A percentile compares a stretch with the other conserved stretches of the same genome.
phyloP scores from a whole-genome alignment of 1,140 invertebrate species.

The Penaeus japonicus region DNA sequence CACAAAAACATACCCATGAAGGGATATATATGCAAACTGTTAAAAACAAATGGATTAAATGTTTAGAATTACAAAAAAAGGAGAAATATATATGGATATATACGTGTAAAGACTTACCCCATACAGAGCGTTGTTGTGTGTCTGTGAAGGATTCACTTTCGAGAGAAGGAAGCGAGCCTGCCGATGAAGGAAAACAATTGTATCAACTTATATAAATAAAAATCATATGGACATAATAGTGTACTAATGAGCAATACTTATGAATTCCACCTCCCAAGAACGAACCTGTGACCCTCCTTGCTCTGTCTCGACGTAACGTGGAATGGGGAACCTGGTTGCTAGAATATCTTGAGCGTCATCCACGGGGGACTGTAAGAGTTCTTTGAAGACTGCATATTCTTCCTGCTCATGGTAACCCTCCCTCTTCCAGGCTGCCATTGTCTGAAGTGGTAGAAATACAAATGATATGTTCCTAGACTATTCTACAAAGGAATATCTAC shows the following conservation, averaged over 20 bases:
- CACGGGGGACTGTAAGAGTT: slow-evolving; percentile 93
- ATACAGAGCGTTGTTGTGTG: slow-evolving; percentile 97
- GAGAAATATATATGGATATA: neutral
- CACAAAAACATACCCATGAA: no score
- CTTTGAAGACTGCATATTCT: slow-evolving; percentile 97
- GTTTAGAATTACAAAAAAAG: slow-evolving; percentile 28
- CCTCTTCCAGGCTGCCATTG: slow-evolving; percentile 95
- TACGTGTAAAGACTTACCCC: slow-evolving; percentile 75
- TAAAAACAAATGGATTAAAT: slow-evolving; percentile 6
- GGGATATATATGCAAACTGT: neutral
- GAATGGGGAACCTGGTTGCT: slow-evolving; percentile 95
- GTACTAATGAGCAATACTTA: neutral
- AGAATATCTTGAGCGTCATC: slow-evolving; percentile 98
- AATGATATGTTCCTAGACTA: neutral
- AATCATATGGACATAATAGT: neutral
- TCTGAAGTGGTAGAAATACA: slow-evolving; percentile 70
- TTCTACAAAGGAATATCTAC: neutral
- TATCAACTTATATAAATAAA: neutral
- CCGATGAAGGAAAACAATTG: slow-evolving; percentile 58
- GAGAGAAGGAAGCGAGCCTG: slow-evolving; percentile 96
- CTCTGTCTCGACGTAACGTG: slow-evolving; percentile 98
- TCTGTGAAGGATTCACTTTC: slow-evolving; percentile 99
- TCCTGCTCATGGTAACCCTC: slow-evolving; percentile 94
- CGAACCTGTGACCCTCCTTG: slow-evolving; percentile 89
- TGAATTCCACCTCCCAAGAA: neutral